Base-by-base conservation (phyloP, 2,797 vertebrate species). In the Numenius phaeopus region DNA sequence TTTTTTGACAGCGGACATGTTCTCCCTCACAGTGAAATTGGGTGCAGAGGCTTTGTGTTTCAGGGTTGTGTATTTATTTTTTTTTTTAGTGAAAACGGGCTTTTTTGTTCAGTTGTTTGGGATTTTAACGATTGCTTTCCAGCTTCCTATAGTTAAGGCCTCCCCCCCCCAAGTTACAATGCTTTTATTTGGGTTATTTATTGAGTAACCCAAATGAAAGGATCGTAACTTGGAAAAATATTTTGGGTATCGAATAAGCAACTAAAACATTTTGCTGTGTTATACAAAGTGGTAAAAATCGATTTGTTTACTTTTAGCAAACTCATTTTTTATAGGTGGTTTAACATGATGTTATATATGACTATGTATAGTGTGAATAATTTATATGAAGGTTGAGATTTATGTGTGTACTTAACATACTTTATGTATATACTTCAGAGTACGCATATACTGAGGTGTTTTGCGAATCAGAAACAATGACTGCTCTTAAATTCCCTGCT, bases 311-410 rank as follows among this genome's bases (percentile, higher is more conserved):
- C 75, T 79, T 92, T 66, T 50, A 75, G 85, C 49, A 59, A 37
- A 23, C 2, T 10, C 7, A 0, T 58, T 76, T 40, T 57, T 73
- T 70, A 29, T 23, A 27, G 34, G 16, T 19, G 34, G 6, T n/a
- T 37, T 26, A 57, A 39, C 40, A 23, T 2, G 0, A 23, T 2
- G 0, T 20, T 40, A 9, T 14, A 2, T 3, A 9, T 77, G 47
- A 52, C 67, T 57, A 1, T 29, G 84, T 75, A 80, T 8, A 34
- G 65, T 6, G 15, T 90, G 54, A 93, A 83, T 92, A 87, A 95
- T 92, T 94, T 39, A 88, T 79, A 29, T 15, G 13, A 50, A 76
- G 19, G 7, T 0, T 11, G 34, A 72, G 49, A 84, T 81, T 90
- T 90, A 34, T 64, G 32, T 58, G 44, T 39, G 49, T 32, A 47